phyloP scores from a whole-genome alignment of 2,888 invertebrate genomes.

The Acrobasis consociella region DNA sequence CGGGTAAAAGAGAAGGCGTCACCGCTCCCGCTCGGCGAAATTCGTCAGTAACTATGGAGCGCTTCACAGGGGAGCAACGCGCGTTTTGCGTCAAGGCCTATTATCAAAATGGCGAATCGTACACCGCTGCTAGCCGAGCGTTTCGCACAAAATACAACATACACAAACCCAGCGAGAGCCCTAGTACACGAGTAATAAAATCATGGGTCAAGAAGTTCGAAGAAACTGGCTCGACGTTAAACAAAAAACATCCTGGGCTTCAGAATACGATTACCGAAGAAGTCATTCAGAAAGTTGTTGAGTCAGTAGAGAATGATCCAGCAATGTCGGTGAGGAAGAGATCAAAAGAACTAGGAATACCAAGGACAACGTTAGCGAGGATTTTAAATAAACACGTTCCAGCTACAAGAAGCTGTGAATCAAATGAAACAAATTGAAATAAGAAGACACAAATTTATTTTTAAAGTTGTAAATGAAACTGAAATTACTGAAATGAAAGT shows the following conservation, averaged over 20 bases:
- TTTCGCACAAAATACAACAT: not conserved
- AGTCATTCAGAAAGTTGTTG: not conserved
- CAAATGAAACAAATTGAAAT: too few relatives aligned
- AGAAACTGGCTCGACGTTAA: not conserved
- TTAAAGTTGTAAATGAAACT: too few relatives aligned
- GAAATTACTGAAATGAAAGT: too few relatives aligned
- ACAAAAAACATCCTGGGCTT: not conserved
- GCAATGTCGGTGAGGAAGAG: not conserved
- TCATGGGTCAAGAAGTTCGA: slow-evolving; percentile 1
- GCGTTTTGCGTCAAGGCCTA: slow-evolving; percentile 1
- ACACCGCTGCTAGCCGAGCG: not conserved
- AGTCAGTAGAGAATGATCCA: not conserved
- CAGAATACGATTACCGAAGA: not conserved
- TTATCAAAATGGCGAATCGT: not conserved
- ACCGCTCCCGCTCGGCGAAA: too few relatives aligned
- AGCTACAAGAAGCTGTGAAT: too few relatives aligned
- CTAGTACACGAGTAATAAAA: not conserved
- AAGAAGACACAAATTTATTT: too few relatives aligned
- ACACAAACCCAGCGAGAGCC: not conserved
- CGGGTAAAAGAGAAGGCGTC: too few relatives aligned
- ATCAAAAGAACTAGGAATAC: not conserved
- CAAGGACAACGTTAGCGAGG: not conserved
- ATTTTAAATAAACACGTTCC: not conserved
- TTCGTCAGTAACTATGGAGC: not conserved
- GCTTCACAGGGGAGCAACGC: not conserved